Evolutionary conservation across 2,888 invertebrate species (phyloP).

Genomic region (Dromius quadrimaculatus): DNA sequence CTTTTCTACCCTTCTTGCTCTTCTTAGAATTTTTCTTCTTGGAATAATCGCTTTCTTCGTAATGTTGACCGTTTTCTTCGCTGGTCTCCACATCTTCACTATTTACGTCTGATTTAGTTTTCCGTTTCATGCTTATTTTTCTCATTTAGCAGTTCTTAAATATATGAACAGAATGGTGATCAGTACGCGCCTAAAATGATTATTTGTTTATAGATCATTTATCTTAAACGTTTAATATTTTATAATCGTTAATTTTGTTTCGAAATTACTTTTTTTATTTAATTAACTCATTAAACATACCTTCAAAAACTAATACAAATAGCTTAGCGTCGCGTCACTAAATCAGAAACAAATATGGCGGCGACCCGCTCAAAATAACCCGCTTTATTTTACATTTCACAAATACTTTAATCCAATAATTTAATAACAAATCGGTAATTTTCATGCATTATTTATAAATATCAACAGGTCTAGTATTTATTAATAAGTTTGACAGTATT

Average conservation of each 20-base stretch:
- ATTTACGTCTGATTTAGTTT: conserved; percentile 54
- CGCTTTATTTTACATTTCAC: not conserved
- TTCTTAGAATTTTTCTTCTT: conserved; percentile 38
- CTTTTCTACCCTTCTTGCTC: conserved; percentile 59
- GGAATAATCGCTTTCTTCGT: conserved; percentile 56
- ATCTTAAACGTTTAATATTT: not conserved
- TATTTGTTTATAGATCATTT: not conserved
- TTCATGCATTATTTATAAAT: not conserved
- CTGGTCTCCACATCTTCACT: conserved; percentile 53
- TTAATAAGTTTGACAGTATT: not conserved
- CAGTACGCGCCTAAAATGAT: conserved; percentile 21
- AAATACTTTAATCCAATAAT: not conserved
- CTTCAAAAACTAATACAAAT: conserved; percentile 2
- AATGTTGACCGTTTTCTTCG: conserved; percentile 21
- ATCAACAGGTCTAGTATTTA: not conserved
- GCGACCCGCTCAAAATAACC: conserved; percentile 11
- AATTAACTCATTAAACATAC: not conserved
- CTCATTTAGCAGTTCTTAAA: conserved; percentile 59
- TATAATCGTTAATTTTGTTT: no score
- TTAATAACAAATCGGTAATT: not conserved
- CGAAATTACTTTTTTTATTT: no score
- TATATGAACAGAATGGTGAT: not conserved
- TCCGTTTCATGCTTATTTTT: conserved; percentile 63
- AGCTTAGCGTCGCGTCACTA: conserved; percentile 25
- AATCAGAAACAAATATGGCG: conserved; percentile 32